Evolutionary conservation across 2,888 invertebrate species (phyloP), one percentile per base, ranked within the genome.

Genomic region (Liodrosophila aerea): DNA sequence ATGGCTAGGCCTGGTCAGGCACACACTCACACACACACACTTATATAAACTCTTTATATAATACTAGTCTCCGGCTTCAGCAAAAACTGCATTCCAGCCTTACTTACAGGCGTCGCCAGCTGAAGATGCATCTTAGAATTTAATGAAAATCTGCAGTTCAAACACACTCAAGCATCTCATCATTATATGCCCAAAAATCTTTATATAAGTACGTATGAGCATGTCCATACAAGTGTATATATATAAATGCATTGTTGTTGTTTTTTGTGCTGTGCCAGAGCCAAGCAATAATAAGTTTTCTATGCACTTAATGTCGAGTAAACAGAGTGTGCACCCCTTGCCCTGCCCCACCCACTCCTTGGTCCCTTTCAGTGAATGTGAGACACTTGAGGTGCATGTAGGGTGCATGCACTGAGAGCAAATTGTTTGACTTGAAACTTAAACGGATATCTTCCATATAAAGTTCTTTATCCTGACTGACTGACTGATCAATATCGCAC

Each of bases 261-360:
- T 74, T 83, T 76, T 72, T 77, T 66, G 72, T 66, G 59, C 66
- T 65, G 22, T 83, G 86, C 73, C 86, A 82, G 72, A 77, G 73
- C 76, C 84, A 73, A 22, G 73, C 76, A 86, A 85, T 85, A 85
- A 81, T 83, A 75, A 81, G 74, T 85, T 83, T 76, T 73, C 77
- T 50, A 65, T 73, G 70, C 84, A 81, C 84, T 85, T 86, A 81
- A 82, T 86, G 84, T 85, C 86, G 76, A 85, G 78, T 84, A 74
- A 84, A 84, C 85, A 81, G 82, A 65, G 54, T 65, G 59, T 46
- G 34, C 41, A 41, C 33, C 11, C 9, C 46, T 15, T 9, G 5
- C 15, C 11, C 9, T 29, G 2, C 13, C 34, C 11, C 16, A 8
- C 33, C 27, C 43, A 11, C 39, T 3, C 4, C 39, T n/a, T 9